Evolutionary conservation across 2,888 invertebrate species (phyloP).

Genomic region (Frankliniella intonsa): DNA sequence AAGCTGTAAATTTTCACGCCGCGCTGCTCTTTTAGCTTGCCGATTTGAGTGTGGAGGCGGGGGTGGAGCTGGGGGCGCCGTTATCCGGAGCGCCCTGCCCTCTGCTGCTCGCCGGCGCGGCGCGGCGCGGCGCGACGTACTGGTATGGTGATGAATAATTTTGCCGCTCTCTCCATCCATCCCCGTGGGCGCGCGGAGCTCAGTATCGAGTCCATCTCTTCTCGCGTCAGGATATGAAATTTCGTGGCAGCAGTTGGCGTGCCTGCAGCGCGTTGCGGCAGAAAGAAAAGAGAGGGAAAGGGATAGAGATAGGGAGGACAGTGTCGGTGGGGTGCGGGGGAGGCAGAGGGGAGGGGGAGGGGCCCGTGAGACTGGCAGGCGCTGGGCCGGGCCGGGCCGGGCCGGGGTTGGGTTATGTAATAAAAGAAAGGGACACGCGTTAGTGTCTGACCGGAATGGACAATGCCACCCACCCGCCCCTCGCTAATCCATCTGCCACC

Average conservation of each 20-base stretch:
- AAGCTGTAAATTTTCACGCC: too few species aligned
- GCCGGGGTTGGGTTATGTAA: constrained; percentile 4
- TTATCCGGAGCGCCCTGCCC: too few species aligned
- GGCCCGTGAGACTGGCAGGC: constrained; percentile 17
- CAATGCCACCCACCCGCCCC: not conserved
- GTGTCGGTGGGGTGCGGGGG: not conserved
- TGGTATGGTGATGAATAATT: too few species aligned
- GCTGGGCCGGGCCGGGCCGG: not conserved
- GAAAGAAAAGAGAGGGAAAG: not conserved
- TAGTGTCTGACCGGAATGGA: constrained; percentile 22
- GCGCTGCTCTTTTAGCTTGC: too few species aligned
- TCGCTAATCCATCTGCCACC: not conserved
- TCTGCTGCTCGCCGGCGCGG: too few species aligned
- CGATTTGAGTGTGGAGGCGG: too few species aligned
- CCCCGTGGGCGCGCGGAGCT: too few species aligned
- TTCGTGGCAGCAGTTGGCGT: constrained; percentile 10
- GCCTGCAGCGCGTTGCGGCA: not conserved
- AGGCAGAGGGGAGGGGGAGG: not conserved
- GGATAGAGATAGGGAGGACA: not conserved
- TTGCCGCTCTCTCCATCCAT: too few species aligned
- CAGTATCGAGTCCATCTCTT: not conserved
- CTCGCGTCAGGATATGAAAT: not conserved
- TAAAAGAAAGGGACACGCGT: constrained; percentile 17
- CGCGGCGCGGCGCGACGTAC: too few species aligned
- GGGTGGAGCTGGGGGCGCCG: too few species aligned